A percentile compares a stretch with the other conserved stretches of the same genome.
Conservation (phyloP, 2,797 vertebrate genomes). For the Propithecus deckenii region DNA sequence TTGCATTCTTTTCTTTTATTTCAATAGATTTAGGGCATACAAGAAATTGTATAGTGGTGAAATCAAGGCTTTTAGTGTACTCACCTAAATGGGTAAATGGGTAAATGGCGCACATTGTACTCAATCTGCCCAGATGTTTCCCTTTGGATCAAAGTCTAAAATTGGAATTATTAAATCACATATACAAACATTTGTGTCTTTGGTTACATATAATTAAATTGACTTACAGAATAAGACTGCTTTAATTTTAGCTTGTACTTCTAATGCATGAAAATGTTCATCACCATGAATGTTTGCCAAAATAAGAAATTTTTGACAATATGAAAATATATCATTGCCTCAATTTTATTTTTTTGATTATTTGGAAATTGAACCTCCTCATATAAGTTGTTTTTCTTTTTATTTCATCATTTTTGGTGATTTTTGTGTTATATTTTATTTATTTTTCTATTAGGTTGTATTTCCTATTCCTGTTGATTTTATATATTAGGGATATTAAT, state of each 20-base stretch:
- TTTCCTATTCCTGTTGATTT: neutral
- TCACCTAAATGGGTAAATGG: too few species aligned
- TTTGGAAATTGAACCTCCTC: neutral
- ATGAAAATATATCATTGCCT: neutral
- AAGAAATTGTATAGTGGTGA: neutral
- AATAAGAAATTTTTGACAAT: neutral
- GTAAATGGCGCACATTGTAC: neutral
- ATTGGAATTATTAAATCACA: neutral
- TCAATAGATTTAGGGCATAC: neutral
- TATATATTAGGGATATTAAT: neutral
- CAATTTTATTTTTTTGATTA: slow-evolving; percentile 2
- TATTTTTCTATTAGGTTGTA: neutral
- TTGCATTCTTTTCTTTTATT: neutral
- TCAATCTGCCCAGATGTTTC: neutral
- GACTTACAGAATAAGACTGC: neutral
- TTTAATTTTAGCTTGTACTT: neutral
- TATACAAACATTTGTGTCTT: neutral
- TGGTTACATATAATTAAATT: neutral
- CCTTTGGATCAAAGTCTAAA: neutral
- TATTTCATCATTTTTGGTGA: neutral
- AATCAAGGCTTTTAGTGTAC: neutral
- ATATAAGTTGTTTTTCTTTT: neutral
- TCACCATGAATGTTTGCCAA: neutral
- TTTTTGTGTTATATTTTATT: neutral
- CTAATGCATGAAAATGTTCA: neutral